Evolutionary conservation across 2,888 invertebrate species (phyloP).

Genomic region (Perdita meconis): DNA sequence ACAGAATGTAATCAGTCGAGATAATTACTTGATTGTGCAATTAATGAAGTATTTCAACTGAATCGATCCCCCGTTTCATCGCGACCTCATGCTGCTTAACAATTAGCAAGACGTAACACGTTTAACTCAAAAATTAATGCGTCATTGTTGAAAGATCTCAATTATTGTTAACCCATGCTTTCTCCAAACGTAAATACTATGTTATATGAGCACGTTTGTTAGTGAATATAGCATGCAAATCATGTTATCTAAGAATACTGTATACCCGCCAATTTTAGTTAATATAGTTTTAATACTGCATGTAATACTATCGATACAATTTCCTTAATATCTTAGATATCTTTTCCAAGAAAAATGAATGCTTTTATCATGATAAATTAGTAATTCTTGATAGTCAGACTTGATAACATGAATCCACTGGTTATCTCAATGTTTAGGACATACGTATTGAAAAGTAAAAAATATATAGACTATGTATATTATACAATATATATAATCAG

Average conservation of each 20-base stretch:
- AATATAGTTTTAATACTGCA: too few species aligned
- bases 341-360: constrained; percentile 9
- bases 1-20: background rate
- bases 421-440: constrained; percentile 43
- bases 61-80: background rate
- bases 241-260: too few species aligned
- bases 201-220: background rate
- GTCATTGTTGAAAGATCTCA: background rate
- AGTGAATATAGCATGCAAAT: too few species aligned
- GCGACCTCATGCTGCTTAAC: background rate
- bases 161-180: background rate
- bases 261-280: too few species aligned
- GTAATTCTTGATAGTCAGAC: constrained; percentile 12
- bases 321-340: constrained; percentile 12
- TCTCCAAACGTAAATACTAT: background rate
- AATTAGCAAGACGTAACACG: background rate
- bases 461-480: too few species aligned
- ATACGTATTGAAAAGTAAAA: constrained; percentile 16
- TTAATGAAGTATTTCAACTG: background rate
- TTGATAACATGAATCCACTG: constrained; percentile 14
- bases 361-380: constrained; percentile 60
- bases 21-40: too few species aligned
- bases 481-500: too few species aligned
- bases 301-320: too few species aligned
- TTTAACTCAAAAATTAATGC: background rate